These are phyloP conservation scores for Drosophila bocqueti DNA, from an alignment of 1,140 invertebrate genomes.

Conservation along the genomic window DNA sequence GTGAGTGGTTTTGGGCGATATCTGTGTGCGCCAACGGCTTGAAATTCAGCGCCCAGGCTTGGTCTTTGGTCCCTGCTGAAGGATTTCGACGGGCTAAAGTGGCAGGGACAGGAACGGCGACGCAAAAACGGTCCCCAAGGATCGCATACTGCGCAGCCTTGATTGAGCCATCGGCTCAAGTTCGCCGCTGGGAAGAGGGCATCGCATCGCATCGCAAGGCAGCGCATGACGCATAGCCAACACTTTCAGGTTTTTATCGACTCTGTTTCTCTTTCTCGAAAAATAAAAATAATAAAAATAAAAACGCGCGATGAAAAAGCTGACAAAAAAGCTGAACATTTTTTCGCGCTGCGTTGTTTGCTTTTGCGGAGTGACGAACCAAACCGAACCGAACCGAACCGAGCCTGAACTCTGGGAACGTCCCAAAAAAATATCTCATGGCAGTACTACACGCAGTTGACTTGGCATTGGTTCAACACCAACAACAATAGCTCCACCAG, in stretches of 20 bases:
- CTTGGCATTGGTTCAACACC: constrained; percentile 74
- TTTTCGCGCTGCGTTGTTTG: constrained; percentile 61
- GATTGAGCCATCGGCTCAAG: constrained; percentile 50
- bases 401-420: constrained; percentile 62
- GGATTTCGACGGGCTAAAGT: constrained; percentile 28
- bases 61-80: constrained; percentile 35
- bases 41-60: constrained; percentile 33
- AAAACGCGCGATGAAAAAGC: constrained; percentile 38
- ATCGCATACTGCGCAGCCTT: constrained; percentile 49
- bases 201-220: constrained; percentile 40
- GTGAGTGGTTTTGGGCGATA: constrained; percentile 43
- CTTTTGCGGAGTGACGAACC: constrained; percentile 69
- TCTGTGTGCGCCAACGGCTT: constrained; percentile 71
- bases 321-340: constrained; percentile 27
- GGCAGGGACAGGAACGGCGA: constrained; percentile 22
- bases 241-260: constrained; percentile 59
- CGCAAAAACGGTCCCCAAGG: constrained; percentile 61
- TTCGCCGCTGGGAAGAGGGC: constrained; percentile 42
- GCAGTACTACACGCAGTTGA: constrained; percentile 60
- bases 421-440: constrained; percentile 63
- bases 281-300: constrained; percentile 13
- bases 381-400: constrained; percentile 19
- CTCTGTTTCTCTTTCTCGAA: constrained; percentile 36
- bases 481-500: constrained; percentile 27
- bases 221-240: constrained; percentile 52